Evolutionary conservation across 2,113 vertebrate genomes (phyloP).

Genomic region (Serinus canaria): DNA sequence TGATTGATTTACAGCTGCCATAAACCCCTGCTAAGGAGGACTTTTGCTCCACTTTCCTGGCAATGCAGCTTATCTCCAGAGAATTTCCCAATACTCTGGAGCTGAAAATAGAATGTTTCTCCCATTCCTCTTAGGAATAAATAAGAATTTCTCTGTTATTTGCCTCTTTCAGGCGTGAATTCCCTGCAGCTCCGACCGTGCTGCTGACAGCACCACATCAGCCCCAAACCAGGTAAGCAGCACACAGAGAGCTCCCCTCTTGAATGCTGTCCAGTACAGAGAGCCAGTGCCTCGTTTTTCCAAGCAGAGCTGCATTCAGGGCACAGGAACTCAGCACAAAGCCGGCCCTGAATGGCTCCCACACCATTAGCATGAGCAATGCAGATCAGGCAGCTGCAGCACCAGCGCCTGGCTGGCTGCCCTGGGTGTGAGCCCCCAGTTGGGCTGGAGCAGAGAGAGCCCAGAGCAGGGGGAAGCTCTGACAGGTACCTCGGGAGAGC

Average conservation of each 20-base stretch:
- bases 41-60: not conserved
- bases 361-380: not conserved
- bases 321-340: not conserved
- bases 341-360: not conserved
- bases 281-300: not conserved
- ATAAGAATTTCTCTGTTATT: not conserved
- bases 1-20: not conserved
- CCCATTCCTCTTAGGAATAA: not conserved
- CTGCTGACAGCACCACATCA: rapidly evolving
- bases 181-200: not conserved
- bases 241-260: not conserved
- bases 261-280: not conserved
- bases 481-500: not conserved
- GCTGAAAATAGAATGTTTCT: not conserved
- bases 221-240: not conserved
- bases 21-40: not conserved
- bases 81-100: not conserved
- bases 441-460: rapidly evolving
- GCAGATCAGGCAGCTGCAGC: constrained; percentile 43
- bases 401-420: not conserved
- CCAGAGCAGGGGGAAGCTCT: not conserved
- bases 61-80: not conserved
- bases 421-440: not conserved
- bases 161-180: rapidly evolving
- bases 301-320: not conserved